Conservation (phyloP, 2,797 vertebrate genomes). For the Neomorphus geoffroyi region DNA sequence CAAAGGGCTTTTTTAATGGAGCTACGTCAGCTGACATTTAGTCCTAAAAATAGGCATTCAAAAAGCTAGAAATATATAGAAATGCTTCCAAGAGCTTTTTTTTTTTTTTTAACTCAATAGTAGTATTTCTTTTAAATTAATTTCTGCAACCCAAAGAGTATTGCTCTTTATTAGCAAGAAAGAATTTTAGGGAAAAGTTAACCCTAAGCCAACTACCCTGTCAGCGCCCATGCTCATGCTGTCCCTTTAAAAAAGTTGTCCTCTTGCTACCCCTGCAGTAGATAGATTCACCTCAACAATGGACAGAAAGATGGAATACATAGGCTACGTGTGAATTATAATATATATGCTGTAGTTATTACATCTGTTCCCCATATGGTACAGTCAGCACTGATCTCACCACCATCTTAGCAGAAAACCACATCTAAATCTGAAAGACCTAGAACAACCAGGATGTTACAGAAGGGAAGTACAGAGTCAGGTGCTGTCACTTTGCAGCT, state of each 20-base stretch:
- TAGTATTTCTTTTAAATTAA: background rate
- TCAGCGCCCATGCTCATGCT: background rate
- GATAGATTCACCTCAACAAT: background rate
- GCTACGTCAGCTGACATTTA: background rate
- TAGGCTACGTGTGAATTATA: background rate
- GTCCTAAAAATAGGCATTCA: constrained; percentile 20
- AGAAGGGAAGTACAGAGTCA: background rate
- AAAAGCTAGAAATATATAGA: background rate
- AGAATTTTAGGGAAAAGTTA: background rate
- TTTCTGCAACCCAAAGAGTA: background rate
- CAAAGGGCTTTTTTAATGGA: constrained; percentile 22
- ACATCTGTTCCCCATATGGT: background rate
- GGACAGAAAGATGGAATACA: background rate
- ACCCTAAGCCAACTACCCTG: background rate
- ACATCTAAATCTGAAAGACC: background rate
- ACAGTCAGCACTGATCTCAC: background rate
- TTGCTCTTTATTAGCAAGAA: background rate
- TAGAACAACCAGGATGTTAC: background rate
- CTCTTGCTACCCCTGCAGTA: background rate
- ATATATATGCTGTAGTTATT: background rate
- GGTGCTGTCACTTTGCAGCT: background rate
- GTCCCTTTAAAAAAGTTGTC: background rate
- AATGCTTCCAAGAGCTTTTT: background rate
- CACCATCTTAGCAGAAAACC: background rate
- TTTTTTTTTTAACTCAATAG: background rate